A percentile compares a stretch with the other conserved stretches of the same genome.
These are phyloP conservation scores for Coenobita brevimanus DNA, from an alignment of 1,140 invertebrate species.

Conservation along the genomic window DNA sequence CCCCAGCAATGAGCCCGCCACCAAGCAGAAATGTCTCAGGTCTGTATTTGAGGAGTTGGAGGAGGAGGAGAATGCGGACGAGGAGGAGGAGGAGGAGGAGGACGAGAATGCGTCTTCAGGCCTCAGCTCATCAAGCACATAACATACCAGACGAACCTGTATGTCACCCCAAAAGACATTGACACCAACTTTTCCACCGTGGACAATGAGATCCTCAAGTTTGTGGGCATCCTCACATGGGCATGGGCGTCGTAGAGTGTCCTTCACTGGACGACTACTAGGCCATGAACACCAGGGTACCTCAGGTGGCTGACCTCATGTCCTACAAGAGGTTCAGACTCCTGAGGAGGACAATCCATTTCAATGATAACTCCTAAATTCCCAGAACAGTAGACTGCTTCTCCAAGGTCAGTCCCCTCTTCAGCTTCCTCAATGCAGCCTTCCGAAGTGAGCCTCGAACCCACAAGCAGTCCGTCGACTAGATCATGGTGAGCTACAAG, in stretches of 20 bases:
- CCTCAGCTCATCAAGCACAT: background rate
- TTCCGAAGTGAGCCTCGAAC: background rate
- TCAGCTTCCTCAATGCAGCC: background rate
- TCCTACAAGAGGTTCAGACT: background rate
- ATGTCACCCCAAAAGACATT: background rate
- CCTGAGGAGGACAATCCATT: background rate
- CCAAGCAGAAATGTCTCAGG: too few relatives aligned
- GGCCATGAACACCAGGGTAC: background rate
- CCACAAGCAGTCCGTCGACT: background rate
- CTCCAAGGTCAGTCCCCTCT: background rate
- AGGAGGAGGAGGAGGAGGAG: too few relatives aligned
- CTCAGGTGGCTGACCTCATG: too few relatives aligned
- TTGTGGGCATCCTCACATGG: background rate
- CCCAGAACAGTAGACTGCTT: background rate
- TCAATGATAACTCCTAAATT: background rate
- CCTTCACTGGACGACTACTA: conserved; percentile 22
- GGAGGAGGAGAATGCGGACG: too few relatives aligned
- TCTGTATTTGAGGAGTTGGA: too few relatives aligned
- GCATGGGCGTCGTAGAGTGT: too few relatives aligned
- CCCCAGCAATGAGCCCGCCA: too few relatives aligned
- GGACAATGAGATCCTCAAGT: background rate
- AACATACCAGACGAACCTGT: conserved; percentile 15
- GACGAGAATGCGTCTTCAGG: too few relatives aligned
- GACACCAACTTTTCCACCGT: background rate
- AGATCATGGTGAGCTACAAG: conserved; percentile 14